These are phyloP conservation scores for Campoletis sonorensis DNA, from an alignment of 1,140 invertebrate species.

Conservation along the genomic window DNA sequence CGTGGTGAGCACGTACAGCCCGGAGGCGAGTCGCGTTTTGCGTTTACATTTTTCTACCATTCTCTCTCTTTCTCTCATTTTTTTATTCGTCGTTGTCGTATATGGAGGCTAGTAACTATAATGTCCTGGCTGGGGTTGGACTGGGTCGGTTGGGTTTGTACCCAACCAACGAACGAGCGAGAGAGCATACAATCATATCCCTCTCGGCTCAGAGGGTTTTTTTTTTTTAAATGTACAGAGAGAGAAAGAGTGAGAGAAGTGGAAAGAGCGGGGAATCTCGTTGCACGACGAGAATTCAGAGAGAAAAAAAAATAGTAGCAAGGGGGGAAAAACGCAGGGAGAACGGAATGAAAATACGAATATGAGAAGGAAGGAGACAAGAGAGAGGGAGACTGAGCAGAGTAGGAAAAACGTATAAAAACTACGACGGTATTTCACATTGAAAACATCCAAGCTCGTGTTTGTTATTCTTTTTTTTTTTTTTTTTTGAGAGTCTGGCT, in stretches of 20 bases:
- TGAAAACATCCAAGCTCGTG: slow-evolving; percentile 56
- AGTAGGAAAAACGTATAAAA: slow-evolving; percentile 34
- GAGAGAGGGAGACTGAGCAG: background rate
- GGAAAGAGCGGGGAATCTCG: background rate
- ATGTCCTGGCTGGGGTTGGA: background rate
- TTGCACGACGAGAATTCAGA: slow-evolving; percentile 28
- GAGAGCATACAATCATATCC: slow-evolving; percentile 56
- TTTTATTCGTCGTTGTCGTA: slow-evolving; percentile 32
- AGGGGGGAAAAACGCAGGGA: slow-evolving; percentile 40
- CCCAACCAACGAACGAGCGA: slow-evolving; percentile 51
- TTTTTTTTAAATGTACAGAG: slow-evolving; percentile 34
- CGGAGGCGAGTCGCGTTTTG: slow-evolving; percentile 63
- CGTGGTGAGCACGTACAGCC: slow-evolving; percentile 39
- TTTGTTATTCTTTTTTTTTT: slow-evolving; percentile 46
- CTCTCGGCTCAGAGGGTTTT: slow-evolving; percentile 33
- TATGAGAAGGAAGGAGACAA: background rate
- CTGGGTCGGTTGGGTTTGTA: slow-evolving; percentile 28
- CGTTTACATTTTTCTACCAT: slow-evolving; percentile 59
- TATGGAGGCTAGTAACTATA: slow-evolving; percentile 26
- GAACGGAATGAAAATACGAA: slow-evolving; percentile 45
- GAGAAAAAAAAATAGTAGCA: slow-evolving; percentile 15
- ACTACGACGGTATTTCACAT: slow-evolving; percentile 59
- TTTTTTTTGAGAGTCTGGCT: slow-evolving; percentile 27
- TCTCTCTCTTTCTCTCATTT: slow-evolving; percentile 46
- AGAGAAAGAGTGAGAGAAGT: background rate